Conservation (phyloP, 2,113 vertebrate genomes). For the Thalassoma bifasciatum region DNA sequence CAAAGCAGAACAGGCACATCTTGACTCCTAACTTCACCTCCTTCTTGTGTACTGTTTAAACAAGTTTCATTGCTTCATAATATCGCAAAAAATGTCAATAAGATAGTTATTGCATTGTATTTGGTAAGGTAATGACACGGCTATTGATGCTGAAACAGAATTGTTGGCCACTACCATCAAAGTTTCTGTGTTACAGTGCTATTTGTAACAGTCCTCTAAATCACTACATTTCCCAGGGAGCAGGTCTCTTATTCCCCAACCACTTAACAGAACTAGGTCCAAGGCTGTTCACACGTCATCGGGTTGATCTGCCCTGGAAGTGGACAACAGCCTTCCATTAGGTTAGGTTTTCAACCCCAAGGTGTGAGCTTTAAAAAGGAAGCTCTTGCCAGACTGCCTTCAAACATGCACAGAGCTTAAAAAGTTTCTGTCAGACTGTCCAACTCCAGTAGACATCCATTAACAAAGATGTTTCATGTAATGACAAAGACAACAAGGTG, state of each 20-base stretch:
- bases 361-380: constrained; percentile 20
- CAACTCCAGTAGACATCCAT: neutral
- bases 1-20: neutral
- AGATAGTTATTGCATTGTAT: too few species aligned
- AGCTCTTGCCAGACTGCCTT: constrained; percentile 9
- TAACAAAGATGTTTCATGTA: constrained; percentile 17
- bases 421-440: constrained; percentile 24
- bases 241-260: constrained; percentile 8
- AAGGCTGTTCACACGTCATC: neutral
- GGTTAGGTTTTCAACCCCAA: constrained; percentile 36
- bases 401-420: constrained; percentile 23
- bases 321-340: constrained; percentile 1
- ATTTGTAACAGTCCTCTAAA: neutral
- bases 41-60: neutral
- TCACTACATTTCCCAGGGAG: constrained; percentile 2
- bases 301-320: neutral
- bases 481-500: constrained; percentile 12
- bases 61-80: neutral
- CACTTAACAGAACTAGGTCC: constrained; percentile 25
- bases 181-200: neutral
- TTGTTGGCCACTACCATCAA: neutral
- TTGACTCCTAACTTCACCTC: neutral
- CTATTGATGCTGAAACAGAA: neutral
- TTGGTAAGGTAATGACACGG: too few species aligned
- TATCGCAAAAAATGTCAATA: neutral